Evolutionary conservation across 2,888 invertebrate species (phyloP), one percentile per base, ranked within the genome.

Genomic region (Leptura quadrifasciata): DNA sequence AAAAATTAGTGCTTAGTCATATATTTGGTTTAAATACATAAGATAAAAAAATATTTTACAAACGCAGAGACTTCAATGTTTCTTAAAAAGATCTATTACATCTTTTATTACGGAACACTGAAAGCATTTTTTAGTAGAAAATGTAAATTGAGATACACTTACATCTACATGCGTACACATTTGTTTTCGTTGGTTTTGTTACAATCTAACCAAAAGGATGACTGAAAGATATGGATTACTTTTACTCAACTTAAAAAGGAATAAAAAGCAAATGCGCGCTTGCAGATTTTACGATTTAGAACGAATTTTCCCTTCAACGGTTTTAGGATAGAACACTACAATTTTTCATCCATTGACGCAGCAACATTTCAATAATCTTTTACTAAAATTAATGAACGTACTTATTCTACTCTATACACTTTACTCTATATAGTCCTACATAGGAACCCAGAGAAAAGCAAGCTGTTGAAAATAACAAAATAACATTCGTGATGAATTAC

Each of bases 301-400:
- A 76, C 70, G 72, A 80, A 75, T 79, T 80, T 82, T 77, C 72
- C 72, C 79, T 78, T 80, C 76, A 75, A 75, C 72, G 77, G 75
- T 75, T 77, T 76, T 55, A 47, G 74, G 76, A 79, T 80, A 80
- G 81, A 83, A 83, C 79, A 80, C 77, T 76, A 75, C 79, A 79
- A 82, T 83, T 82, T 83, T 83, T 82, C 82, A 84, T 81, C 79
- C 76, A 81, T 78, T 83, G 82, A 84, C 77, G 80, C 58, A 35
- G 70, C 31, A 77, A 79, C 76, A 77, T 78, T 78, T 79, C 78
- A 79, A 81, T 81, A 77, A 82, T 78, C 76, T 81, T 82, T 78
- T 79, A 76, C 57, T 74, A 65, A 72, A 79, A 79, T 79, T 79
- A 78, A 81, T 81, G 79, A 75, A 75, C 35, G 54, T 20, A 68